Percentiles rank a stretch among this genome's conserved stretches.
phyloP scores from a whole-genome alignment of 1,140 invertebrate species.

The Acromyrmex heyeri region DNA sequence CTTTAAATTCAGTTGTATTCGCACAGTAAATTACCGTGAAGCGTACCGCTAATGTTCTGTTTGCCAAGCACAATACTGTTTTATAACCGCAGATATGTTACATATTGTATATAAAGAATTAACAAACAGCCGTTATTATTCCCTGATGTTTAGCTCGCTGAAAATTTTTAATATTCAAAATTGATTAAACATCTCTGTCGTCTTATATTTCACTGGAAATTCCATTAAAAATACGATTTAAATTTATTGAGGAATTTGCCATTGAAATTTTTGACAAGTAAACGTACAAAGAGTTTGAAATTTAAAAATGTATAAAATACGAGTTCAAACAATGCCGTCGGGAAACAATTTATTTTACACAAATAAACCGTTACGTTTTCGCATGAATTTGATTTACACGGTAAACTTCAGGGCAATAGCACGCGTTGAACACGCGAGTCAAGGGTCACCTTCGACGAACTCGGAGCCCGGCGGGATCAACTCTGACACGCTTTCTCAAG shows the following conservation, averaged over 20 bases:
- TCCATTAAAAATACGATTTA: conserved; percentile 1
- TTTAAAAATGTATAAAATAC: not conserved
- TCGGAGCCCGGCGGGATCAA: conserved; percentile 44
- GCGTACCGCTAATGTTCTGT: conserved; percentile 16
- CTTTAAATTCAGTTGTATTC: conserved; percentile 29
- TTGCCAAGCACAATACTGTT: conserved; percentile 9
- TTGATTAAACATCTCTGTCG: not conserved
- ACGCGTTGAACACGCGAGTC: conserved; percentile 3
- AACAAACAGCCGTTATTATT: not conserved
- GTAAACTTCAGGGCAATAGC: not conserved
- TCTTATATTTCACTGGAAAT: not conserved
- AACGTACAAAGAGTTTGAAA: not conserved
- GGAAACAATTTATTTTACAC: conserved; percentile 10
- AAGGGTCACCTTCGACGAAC: conserved; percentile 45
- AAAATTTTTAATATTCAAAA: not conserved
- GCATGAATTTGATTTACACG: conserved; percentile 44
- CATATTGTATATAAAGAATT: not conserved
- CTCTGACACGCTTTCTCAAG: conserved; percentile 40
- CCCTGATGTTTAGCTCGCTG: not conserved
- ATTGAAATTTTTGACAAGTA: conserved; percentile 1
- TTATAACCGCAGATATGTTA: conserved; percentile 36
- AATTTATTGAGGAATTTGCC: conserved; percentile 3
- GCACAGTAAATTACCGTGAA: conserved; percentile 25
- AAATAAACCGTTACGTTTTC: not conserved
- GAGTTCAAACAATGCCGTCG: not conserved